A percentile compares a stretch with the other conserved stretches of the same genome.
Evolutionary conservation across 1,140 invertebrate genomes (phyloP).

Genomic region (Heliconius nattereri): DNA sequence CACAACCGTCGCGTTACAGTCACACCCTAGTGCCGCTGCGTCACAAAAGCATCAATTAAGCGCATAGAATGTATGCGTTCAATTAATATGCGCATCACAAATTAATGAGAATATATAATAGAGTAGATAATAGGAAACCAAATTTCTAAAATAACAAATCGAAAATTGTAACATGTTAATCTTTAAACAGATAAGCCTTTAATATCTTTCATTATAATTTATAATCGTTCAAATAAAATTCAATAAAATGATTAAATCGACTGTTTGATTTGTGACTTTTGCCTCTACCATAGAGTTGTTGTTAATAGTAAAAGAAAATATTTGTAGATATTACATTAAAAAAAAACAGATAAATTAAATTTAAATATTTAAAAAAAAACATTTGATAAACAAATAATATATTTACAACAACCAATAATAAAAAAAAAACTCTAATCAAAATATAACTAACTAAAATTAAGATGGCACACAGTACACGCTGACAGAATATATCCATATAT

Average conservation of each 20-base stretch:
- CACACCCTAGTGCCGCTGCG: too few species aligned
- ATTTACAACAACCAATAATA: background rate
- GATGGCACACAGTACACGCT: slow-evolving; percentile 8
- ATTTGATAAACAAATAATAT: too few species aligned
- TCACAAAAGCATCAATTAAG: too few species aligned
- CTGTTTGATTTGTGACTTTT: background rate
- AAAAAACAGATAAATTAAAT: background rate
- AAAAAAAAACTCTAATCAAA: slow-evolving; percentile 13
- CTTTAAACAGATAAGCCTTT: background rate
- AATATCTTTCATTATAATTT: background rate
- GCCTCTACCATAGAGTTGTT: background rate
- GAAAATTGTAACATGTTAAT: background rate
- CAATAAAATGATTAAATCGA: too few species aligned
- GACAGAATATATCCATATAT: slow-evolving; percentile 22
- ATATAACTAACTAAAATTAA: slow-evolving; percentile 14
- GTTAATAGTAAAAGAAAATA: background rate
- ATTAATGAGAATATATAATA: too few species aligned
- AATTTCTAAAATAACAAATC: background rate
- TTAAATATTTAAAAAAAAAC: too few species aligned
- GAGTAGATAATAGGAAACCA: background rate
- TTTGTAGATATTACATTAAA: background rate
- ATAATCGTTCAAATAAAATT: background rate
- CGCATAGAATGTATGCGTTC: too few species aligned
- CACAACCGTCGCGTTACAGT: too few species aligned
- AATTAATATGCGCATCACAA: too few species aligned